A percentile compares a stretch with the other conserved stretches of the same genome.
Evolutionary conservation across 2,797 vertebrate genomes (phyloP).

Genomic region (Danio aesculapii): DNA sequence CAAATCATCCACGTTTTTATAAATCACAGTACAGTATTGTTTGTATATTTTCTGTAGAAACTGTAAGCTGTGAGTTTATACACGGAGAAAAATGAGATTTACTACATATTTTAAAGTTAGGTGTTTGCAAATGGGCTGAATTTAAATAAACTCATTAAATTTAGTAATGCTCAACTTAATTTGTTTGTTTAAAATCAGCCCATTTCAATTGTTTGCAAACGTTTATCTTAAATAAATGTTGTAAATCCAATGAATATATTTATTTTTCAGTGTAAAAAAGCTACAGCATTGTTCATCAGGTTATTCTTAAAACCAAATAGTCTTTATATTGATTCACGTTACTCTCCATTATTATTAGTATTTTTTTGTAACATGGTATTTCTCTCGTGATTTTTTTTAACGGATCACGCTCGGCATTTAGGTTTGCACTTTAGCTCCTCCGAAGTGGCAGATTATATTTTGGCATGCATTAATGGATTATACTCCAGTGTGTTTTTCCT

Average conservation of each 20-base stretch:
- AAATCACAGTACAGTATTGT: not conserved
- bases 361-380: constrained; percentile 49
- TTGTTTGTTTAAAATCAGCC: too few relatives aligned
- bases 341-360: constrained; percentile 30
- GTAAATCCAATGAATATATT: too few relatives aligned
- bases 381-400: constrained; percentile 52
- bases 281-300: not conserved
- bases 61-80: not conserved
- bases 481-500: constrained; percentile 15
- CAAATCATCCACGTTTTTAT: not conserved
- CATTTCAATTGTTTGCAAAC: too few relatives aligned
- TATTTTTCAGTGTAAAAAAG: too few relatives aligned
- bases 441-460: constrained; percentile 75
- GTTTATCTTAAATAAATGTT: too few relatives aligned
- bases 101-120: too few relatives aligned
- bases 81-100: too few relatives aligned
- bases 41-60: not conserved
- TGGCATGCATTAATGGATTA: constrained; percentile 61
- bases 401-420: constrained; percentile 64
- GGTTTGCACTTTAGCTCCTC: constrained; percentile 71
- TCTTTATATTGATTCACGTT: not conserved
- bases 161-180: too few relatives aligned
- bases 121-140: too few relatives aligned
- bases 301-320: not conserved
- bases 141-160: too few relatives aligned